Base-by-base conservation (phyloP, 2,888 invertebrate species). In the Eupsilia transversa region DNA sequence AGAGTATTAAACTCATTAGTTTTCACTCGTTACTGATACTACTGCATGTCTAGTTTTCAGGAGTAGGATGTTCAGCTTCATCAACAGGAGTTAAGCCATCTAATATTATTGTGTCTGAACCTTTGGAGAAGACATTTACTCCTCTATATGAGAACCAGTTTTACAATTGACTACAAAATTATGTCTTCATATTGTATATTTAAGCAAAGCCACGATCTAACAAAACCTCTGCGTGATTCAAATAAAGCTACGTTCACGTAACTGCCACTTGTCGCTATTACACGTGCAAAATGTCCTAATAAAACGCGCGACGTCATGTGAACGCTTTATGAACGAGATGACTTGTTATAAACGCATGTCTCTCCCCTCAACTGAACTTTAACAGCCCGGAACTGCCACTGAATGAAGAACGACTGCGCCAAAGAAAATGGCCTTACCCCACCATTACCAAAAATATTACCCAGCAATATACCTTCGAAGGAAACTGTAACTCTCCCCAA, bases 401-500 rank as follows among this genome's bases (percentile, higher is more conserved):
- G 57, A 57, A 71, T 67, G 78, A 71, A 68, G 52, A 66, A 81
- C 43, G 35, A 72, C 38, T 57, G 56, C 33, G 49, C 54, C 49
- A 61, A 63, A 69, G 72, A 49, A 70, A 82, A 82, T 63, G 43
- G 41, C 46, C 30, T 57, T 49, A 35, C 38, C 63, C 57, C 46
- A 70, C 60, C 56, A 76, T 77, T 76, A 63, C 69, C 49, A 74
- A 81, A 80, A 84, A 83, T 83, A 86, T 83, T 80, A 81, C 72
- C 72, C 60, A 17, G 64, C 49, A 57, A 77, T 77, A 64, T 74
- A 66, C 77, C 77, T 74, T 74, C 54, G 71, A 49, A 52, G 71
- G 77, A 79, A 81, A 74, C 77, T 43, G 77, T 74, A 86, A 85
- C 70, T 82, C 80, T 79, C 59, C 33, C 65, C 64, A 83, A 86